phyloP scores from a whole-genome alignment of 1,140 invertebrate species.

The Trachymyrmex cornetzi region DNA sequence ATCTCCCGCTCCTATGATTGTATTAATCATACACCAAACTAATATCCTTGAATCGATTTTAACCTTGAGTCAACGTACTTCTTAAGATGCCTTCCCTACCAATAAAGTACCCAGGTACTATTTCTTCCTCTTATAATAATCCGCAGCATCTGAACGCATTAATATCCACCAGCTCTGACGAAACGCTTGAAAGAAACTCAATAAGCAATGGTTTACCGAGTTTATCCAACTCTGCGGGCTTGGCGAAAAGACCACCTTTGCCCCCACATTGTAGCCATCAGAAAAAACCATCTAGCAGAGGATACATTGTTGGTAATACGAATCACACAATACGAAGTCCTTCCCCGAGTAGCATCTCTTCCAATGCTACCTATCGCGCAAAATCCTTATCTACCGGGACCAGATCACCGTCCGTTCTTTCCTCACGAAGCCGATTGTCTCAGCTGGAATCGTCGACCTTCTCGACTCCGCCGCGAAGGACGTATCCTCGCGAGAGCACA shows the following conservation, averaged over 20 bases:
- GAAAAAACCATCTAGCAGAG: constrained; percentile 41
- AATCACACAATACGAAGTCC: constrained; percentile 58
- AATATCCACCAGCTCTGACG: constrained; percentile 9
- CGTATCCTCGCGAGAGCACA: constrained; percentile 88
- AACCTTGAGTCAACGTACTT: neutral
- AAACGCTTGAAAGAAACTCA: neutral
- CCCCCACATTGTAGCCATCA: constrained; percentile 43
- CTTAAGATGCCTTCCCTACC: constrained; percentile 76
- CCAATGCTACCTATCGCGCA: constrained; percentile 50
- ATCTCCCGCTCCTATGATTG: neutral
- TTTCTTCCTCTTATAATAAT: neutral
- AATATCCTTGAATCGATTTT: neutral
- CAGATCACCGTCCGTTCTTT: constrained; percentile 61
- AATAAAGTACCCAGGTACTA: constrained; percentile 51
- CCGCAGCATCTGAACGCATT: neutral
- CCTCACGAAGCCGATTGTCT: constrained; percentile 32
- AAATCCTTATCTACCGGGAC: constrained; percentile 51
- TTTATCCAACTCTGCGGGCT: neutral
- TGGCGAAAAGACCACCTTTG: constrained; percentile 66
- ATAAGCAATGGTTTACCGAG: neutral
- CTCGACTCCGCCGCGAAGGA: constrained; percentile 87
- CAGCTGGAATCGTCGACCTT: constrained; percentile 80
- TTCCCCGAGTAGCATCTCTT: constrained; percentile 67
- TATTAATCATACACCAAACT: neutral
- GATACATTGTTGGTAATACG: neutral